A percentile compares a stretch with the other conserved stretches of the same genome.
phyloP scores from a whole-genome alignment of 1,140 invertebrate species.

The Drosophila prosaltans region DNA sequence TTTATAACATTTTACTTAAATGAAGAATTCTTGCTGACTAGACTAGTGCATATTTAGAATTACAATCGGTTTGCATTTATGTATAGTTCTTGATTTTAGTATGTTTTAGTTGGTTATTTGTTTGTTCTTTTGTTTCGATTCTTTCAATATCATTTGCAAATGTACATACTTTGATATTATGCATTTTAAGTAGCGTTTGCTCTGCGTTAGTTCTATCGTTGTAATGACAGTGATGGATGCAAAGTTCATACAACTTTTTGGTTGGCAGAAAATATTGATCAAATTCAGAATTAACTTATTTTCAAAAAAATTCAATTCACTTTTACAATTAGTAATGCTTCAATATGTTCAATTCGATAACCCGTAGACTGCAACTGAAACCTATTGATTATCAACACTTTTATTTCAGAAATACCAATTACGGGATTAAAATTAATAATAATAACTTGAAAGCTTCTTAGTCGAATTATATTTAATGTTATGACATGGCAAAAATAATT shows the following conservation, averaged over 20 bases:
- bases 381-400: no score
- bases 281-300: background rate
- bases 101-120: constrained; percentile 24
- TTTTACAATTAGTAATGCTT: background rate
- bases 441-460: background rate
- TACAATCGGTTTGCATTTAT: constrained; percentile 66
- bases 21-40: constrained; percentile 67
- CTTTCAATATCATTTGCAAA: constrained; percentile 12
- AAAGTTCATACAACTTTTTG: constrained; percentile 8
- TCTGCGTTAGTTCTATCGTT: constrained; percentile 8
- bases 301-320: background rate
- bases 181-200: constrained; percentile 19
- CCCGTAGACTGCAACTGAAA: background rate
- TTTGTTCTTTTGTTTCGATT: background rate
- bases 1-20: constrained; percentile 72
- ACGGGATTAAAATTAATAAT: no score
- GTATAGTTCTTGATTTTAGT: constrained; percentile 54
- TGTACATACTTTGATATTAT: constrained; percentile 12
- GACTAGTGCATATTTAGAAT: constrained; percentile 63
- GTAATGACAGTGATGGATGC: background rate
- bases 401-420: no score
- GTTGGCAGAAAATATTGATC: background rate
- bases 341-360: background rate
- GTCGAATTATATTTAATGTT: background rate
- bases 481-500: background rate